Base-by-base conservation (phyloP, 2,888 invertebrate species). In the Meloe dianella region DNA sequence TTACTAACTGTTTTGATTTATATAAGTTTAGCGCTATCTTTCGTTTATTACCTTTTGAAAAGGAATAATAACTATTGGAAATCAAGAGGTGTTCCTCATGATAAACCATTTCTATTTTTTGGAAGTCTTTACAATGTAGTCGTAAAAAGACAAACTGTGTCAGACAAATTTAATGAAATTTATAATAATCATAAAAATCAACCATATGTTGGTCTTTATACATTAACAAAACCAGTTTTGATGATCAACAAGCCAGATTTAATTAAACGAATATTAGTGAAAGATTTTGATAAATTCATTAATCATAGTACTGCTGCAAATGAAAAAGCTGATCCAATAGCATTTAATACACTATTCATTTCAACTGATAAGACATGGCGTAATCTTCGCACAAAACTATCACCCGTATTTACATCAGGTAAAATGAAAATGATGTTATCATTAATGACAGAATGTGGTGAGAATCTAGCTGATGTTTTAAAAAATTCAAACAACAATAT, bases 341-440 rank as follows among this genome's bases (percentile, higher is more conserved):
- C 81, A 0, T 80, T 81, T 74, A 80, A 81, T 57, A 81, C 81
- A 72, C 67, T 85, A 27, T 77, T 86, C 61, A 82, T 82, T 4
- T 67, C 85, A 60, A 82, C 82, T 57, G 85, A 85, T 61, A 82
- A 84, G 0, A 81, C 83, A 1, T 88, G 88, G 88, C 86, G 84
- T 73, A 80, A 81, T 57, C 74, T 87, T 22, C 80, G 88, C 22
- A 76, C 81, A 0, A 86, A 86, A 67, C 77, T 87, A 29, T 84
- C 86, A 0, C 87, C 87, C 0, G 84, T 85, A 0, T 84, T 88
- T 72, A 85, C 87, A 1, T 83, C 85, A 0, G 86, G 85, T 17
- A 87, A 87, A 75, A 79, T 88, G 66, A 86, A 84, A 73, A 80
- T 78, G 63, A 86, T 87, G 86, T 81, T 85, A 22, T 81, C 82